Base-by-base conservation (phyloP, 2,888 invertebrate genomes). In the Taphrorychus bicolor region DNA sequence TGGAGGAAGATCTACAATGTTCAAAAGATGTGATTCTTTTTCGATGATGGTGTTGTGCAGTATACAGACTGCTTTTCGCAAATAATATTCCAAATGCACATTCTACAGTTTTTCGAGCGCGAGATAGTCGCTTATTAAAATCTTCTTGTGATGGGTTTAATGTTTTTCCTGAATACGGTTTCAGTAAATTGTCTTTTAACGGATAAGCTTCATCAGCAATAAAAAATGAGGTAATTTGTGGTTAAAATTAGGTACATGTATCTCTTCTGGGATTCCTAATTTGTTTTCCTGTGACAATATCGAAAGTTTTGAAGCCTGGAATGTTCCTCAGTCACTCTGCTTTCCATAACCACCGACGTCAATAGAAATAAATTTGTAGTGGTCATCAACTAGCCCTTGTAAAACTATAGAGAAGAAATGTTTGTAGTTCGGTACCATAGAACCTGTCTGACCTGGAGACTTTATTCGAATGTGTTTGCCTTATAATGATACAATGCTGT, bases 41-140 rank as follows among this genome's bases (percentile, higher is more conserved):
- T 66, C 53, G 52, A 66, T 66, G 16, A 60, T 52, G 9, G 53
- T 53, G 48, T 66, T 66, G 42, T 59, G 66, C 41, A 66, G 42
- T 49, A 62, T 66, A 3, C 54, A 66, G 18, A 66, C 59, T 63
- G 70, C 70, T 70, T 68, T 72, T 73, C n/a, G 64, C 45, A 3
- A n/a, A 5, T 5, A 71, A 19, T 16, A 71, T 71, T 3, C 66
- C 70, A 66, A 72, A 71, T 16, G 69, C 66, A 68, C 73, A 73
- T 71, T 73, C 72, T 91, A 78, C 78, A 5, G 57, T 59, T 40
- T 66, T 19, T 64, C 72, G 63, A 3, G 71, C 71, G 11, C 72
- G 56, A n/a, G 70, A 70, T 54, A 72, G 51, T 16, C 73, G 45
- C 24, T 58, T 49, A 71, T 73, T 71, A 61, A 70, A 72, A 32